A percentile compares a stretch with the other conserved stretches of the same genome.
phyloP scores from a whole-genome alignment of 2,113 vertebrate genomes.

The Budorcas taxicolor region DNA sequence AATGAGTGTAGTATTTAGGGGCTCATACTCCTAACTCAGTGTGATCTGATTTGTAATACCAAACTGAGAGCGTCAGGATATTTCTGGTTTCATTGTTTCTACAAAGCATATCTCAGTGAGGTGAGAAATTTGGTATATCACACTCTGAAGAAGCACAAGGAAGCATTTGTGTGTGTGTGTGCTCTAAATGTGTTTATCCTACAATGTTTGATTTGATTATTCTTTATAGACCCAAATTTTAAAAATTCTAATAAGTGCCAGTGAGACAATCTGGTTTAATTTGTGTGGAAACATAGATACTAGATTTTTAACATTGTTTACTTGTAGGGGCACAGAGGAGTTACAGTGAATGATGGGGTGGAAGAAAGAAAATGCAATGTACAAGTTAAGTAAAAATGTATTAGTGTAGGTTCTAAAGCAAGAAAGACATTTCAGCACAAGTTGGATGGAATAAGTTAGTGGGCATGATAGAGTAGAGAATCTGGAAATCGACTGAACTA shows the following conservation, averaged over 20 bases:
- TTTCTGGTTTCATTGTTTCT: background rate
- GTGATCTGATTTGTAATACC: background rate
- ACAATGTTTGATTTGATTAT: background rate
- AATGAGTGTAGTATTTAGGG: background rate
- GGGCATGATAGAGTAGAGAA: background rate
- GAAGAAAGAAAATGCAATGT: background rate
- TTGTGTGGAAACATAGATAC: background rate
- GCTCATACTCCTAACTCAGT: background rate
- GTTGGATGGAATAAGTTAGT: background rate
- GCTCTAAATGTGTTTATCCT: background rate
- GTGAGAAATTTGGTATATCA: background rate
- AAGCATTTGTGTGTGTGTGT: background rate
- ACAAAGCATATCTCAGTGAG: background rate
- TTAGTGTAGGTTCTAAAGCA: background rate
- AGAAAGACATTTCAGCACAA: background rate
- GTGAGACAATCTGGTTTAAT: background rate
- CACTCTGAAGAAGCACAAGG: background rate
- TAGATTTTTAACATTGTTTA: background rate
- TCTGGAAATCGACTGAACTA: background rate
- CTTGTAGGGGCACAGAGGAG: background rate
- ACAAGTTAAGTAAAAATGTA: background rate
- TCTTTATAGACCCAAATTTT: background rate
- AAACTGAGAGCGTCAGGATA: background rate
- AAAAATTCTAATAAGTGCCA: background rate
- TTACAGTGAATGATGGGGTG: background rate